Evolutionary conservation across 1,140 invertebrate species (phyloP), one percentile per base, ranked within the genome.

Genomic region (Drosophila willistoni): DNA sequence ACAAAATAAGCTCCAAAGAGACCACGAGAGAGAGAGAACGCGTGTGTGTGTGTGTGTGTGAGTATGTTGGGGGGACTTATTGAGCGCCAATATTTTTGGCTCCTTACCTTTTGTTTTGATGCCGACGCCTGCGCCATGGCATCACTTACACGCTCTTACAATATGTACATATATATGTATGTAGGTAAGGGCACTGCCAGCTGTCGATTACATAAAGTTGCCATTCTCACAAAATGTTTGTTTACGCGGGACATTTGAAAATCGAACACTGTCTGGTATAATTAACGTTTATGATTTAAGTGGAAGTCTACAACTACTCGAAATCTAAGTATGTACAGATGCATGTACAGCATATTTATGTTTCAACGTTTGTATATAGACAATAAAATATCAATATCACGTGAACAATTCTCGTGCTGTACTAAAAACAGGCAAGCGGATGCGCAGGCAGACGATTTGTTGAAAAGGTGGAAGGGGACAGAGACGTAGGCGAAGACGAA

Each of bases 21-120:
- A 29, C 29, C 29, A 29, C 29, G 29, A 51, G 19, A 51, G 44
- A 51, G 9, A 4, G 19, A 57, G 44, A 25, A 6, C 4, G 3
- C 4, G 22, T 17, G 33, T 17, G 44, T 25, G 3, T 25, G 22
- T 17, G 33, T 17, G 44, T 36, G 10, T 19, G 29, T 29, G 22
- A 12, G 33, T n/a, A 39, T 36, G 10, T 19, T 10, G 14, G 33
- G 29, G 66, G 36, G 22, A 39, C 36, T 51, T 64, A 14, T 59
- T 54, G 56, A 60, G 60, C 60, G 51, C 34, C 51, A 36, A 59
- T 17, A 51, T 51, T 36, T 63, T 71, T 64, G 74, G 65, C 63
- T 72, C 71, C 63, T 84, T 51, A 81, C 79, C 81, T 77, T 80
- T 79, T 80, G 59, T 80, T 79, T 72, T 64, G 77, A 77, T 84